phyloP scores from a whole-genome alignment of 1,140 invertebrate genomes.

The Anthonomus grandis region DNA sequence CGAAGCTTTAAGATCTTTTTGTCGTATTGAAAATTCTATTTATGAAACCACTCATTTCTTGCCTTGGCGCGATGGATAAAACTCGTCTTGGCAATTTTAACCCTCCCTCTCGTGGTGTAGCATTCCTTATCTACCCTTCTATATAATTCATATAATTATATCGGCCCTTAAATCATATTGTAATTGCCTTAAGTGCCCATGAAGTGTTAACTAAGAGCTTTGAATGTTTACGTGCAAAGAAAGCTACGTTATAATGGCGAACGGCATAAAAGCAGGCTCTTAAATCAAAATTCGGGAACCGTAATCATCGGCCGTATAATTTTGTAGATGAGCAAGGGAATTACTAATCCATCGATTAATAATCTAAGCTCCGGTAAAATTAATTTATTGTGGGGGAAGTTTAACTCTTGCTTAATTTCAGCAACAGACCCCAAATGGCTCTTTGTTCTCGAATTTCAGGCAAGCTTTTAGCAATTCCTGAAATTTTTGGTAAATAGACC shows the following conservation, averaged over 20 bases:
- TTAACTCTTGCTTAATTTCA: slow-evolving; percentile 23
- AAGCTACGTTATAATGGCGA: slow-evolving; percentile 17
- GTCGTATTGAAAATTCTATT: no score
- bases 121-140: slow-evolving; percentile 21
- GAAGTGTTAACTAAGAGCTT: slow-evolving; percentile 25
- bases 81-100: no score
- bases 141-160: slow-evolving; percentile 26
- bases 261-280: slow-evolving; percentile 4
- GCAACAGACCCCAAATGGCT: slow-evolving; percentile 15
- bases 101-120: no score
- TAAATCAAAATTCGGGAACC: slow-evolving; percentile 29
- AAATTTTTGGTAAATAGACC: slow-evolving; percentile 16
- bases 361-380: slow-evolving; percentile 27
- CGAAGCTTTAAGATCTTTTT: no score
- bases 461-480: slow-evolving; percentile 10
- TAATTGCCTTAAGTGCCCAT: slow-evolving; percentile 26
- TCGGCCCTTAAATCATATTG: slow-evolving; percentile 21
- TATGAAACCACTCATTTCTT: no score
- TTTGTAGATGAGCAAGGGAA: slow-evolving; percentile 26
- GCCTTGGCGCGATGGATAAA: no score
- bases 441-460: slow-evolving; percentile 20
- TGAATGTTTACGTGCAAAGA: slow-evolving; percentile 24
- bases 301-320: slow-evolving; percentile 31
- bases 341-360: slow-evolving; percentile 35
- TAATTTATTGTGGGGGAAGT: slow-evolving; percentile 26